phyloP scores from a whole-genome alignment of 2,797 vertebrate genomes.

The Parauchenoglanis punctatus region DNA sequence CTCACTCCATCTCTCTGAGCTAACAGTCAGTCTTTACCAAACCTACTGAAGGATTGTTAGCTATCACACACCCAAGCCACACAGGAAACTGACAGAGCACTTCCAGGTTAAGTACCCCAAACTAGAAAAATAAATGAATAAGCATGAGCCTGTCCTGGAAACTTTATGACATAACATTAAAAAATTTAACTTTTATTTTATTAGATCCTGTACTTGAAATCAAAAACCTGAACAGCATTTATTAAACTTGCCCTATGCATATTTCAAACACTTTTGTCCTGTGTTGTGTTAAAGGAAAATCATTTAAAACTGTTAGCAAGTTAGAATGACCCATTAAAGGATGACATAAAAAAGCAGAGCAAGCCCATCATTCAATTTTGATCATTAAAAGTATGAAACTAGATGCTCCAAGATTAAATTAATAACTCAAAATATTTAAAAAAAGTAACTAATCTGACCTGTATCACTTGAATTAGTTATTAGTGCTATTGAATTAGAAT shows the following conservation, averaged over 20 bases:
- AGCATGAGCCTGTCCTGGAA: not conserved
- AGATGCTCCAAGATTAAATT: not conserved
- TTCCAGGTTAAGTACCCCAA: not conserved
- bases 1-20: not conserved
- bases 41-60: not conserved
- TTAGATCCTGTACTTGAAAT: not conserved
- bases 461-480: not conserved
- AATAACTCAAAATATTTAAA: not conserved
- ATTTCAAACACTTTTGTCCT: not conserved
- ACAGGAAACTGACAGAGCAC: not conserved
- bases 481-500: too few relatives aligned
- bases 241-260: not conserved
- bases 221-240: not conserved
- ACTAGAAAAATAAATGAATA: not conserved
- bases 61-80: not conserved
- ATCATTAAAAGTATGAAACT: not conserved
- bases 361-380: not conserved
- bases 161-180: not conserved
- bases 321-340: not conserved
- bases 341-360: not conserved
- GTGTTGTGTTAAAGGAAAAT: not conserved
- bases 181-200: not conserved
- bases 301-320: not conserved
- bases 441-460: not conserved
- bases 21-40: not conserved